These are phyloP conservation scores for Automeris io DNA, from an alignment of 2,888 invertebrate genomes.

Conservation along the genomic window DNA sequence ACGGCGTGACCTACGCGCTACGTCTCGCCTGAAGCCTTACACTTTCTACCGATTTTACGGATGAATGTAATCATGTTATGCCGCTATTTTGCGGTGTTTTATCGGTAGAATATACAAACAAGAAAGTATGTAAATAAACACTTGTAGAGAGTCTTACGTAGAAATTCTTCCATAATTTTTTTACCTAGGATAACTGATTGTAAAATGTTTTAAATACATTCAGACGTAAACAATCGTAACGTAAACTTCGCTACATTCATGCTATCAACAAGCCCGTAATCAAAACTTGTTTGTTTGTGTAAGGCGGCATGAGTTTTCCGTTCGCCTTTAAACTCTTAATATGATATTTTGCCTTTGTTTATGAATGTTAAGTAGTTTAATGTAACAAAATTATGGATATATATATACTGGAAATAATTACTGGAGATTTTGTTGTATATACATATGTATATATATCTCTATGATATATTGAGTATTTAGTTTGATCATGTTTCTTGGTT, in stretches of 20 bases:
- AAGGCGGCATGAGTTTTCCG: background rate
- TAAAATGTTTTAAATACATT: slow-evolving; percentile 16
- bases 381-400: too few species aligned
- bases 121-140: slow-evolving; percentile 63
- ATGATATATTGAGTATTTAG: too few species aligned
- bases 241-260: slow-evolving; percentile 11
- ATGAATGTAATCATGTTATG: slow-evolving; percentile 30
- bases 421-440: too few species aligned
- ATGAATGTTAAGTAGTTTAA: too few species aligned
- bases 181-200: slow-evolving; percentile 13
- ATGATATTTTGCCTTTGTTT: background rate
- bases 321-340: slow-evolving; percentile 2
- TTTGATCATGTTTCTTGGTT: too few species aligned
- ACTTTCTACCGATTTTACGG: slow-evolving; percentile 25
- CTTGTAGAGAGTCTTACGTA: slow-evolving; percentile 38
- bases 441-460: too few species aligned
- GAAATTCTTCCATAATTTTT: slow-evolving; percentile 4
- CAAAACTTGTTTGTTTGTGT: background rate
- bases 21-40: slow-evolving; percentile 31
- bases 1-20: slow-evolving; percentile 36
- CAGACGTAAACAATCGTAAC: slow-evolving; percentile 19
- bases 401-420: too few species aligned
- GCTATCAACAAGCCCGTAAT: slow-evolving; percentile 2
- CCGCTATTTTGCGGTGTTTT: slow-evolving; percentile 21
- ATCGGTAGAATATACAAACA: slow-evolving; percentile 21